A percentile compares a stretch with the other conserved stretches of the same genome.
phyloP scores from a whole-genome alignment of 2,888 invertebrate species.

The Dioctria linearis region DNA sequence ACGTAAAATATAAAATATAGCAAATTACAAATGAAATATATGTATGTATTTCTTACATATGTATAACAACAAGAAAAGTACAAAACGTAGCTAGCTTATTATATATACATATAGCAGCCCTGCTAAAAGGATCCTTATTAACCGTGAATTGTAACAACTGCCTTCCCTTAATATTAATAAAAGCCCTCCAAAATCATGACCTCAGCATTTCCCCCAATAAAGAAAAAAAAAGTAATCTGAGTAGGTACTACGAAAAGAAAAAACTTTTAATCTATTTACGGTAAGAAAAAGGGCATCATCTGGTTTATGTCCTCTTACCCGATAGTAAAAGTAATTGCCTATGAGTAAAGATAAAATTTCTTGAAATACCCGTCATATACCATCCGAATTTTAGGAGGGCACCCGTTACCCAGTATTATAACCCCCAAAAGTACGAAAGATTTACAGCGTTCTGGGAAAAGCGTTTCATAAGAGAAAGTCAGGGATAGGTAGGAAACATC shows the following conservation, averaged over 20 bases:
- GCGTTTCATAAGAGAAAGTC: conserved; percentile 31
- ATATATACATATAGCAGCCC: too few species aligned
- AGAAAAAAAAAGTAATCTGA: background rate
- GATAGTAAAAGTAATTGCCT: conserved; percentile 48
- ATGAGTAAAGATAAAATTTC: background rate
- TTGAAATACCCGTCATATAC: background rate
- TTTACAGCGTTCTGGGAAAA: conserved; percentile 22
- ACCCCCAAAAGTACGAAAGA: background rate
- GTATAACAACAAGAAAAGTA: too few species aligned
- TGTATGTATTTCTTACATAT: too few species aligned
- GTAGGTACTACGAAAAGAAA: background rate
- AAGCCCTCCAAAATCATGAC: conserved; percentile 13
- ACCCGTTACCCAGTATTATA: background rate
- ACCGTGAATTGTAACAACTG: background rate
- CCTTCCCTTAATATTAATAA: background rate
- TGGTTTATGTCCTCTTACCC: conserved; percentile 44
- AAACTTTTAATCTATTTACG: conserved; percentile 51
- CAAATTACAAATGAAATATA: too few species aligned
- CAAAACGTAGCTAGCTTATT: too few species aligned
- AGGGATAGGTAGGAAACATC: conserved; percentile 36
- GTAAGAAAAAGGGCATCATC: conserved; percentile 28
- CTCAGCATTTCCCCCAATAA: conserved; percentile 1
- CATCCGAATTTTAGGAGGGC: background rate
- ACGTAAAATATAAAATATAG: too few species aligned
- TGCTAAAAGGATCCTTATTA: background rate